Percentiles rank a stretch among this genome's conserved stretches.
phyloP scores from a whole-genome alignment of 2,113 vertebrate species.

The Gymnobelideus leadbeateri region DNA sequence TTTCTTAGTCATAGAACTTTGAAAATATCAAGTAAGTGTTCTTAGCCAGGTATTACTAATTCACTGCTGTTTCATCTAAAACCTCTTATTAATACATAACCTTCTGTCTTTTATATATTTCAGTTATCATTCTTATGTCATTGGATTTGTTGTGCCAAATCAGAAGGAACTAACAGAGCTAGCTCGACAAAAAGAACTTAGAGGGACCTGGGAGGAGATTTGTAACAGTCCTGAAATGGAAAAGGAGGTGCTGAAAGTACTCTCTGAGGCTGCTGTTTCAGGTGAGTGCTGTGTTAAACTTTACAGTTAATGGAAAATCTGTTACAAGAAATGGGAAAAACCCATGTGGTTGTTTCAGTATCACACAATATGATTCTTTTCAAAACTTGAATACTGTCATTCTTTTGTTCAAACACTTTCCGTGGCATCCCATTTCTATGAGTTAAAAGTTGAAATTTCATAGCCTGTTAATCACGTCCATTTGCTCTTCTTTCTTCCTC shows the following conservation, averaged over 20 bases:
- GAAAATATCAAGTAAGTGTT: neutral
- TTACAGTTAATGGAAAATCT: neutral
- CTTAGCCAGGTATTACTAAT: neutral
- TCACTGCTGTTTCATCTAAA: neutral
- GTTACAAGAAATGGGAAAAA: neutral
- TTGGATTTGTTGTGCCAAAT: slow-evolving; percentile 97
- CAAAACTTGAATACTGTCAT: neutral
- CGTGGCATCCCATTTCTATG: neutral
- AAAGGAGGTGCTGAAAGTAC: slow-evolving; percentile 91
- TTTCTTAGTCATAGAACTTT: neutral
- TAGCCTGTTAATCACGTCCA: neutral
- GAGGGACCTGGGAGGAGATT: slow-evolving; percentile 91
- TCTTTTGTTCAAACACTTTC: neutral
- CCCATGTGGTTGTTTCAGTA: neutral
- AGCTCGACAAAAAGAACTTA: slow-evolving; percentile 88
- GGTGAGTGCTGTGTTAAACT: slow-evolving; percentile 83
- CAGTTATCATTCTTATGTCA: slow-evolving; percentile 95
- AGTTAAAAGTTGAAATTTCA: neutral
- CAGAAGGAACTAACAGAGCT: slow-evolving; percentile 93
- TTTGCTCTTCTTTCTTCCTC: neutral
- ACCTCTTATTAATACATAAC: neutral
- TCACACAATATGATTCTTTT: neutral
- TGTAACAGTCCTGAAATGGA: slow-evolving; percentile 92
- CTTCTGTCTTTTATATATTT: slow-evolving; percentile 54
- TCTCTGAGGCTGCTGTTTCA: slow-evolving; percentile 90